Conservation (phyloP, 2,888 invertebrate genomes). For the Macrophya annulata region DNA sequence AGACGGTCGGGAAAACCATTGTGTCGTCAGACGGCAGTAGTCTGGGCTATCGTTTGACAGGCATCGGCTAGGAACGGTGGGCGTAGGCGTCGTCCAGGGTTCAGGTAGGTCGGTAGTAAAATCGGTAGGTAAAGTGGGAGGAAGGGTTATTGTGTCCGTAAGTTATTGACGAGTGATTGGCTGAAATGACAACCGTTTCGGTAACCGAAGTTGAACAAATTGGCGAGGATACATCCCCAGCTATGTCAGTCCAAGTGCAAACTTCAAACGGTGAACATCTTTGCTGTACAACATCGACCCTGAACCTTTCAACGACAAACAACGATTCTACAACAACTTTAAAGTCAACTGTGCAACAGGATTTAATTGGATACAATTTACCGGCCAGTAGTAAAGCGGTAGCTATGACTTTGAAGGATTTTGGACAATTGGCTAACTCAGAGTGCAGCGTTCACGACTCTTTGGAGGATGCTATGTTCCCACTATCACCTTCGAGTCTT, state of each 20-base stretch:
- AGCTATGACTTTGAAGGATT: slow-evolving; percentile 60
- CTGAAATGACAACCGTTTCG: slow-evolving; percentile 53
- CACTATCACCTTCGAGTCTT: slow-evolving; percentile 63
- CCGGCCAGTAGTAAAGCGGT: slow-evolving; percentile 24
- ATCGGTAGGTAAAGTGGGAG: slow-evolving; percentile 32
- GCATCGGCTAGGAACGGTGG: slow-evolving; percentile 25
- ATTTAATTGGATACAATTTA: slow-evolving; percentile 23
- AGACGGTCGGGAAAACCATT: slow-evolving; percentile 37
- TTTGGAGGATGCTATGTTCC: slow-evolving; percentile 60
- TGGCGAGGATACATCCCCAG: slow-evolving; percentile 61
- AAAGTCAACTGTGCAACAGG: neutral
- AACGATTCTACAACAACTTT: neutral
- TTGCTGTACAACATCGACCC: neutral
- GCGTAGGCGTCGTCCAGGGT: slow-evolving; percentile 30
- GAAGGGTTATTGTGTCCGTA: slow-evolving; percentile 47
- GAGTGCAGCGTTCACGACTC: slow-evolving; percentile 54
- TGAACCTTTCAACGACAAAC: neutral
- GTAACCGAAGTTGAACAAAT: slow-evolving; percentile 64
- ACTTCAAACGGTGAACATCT: slow-evolving; percentile 60
- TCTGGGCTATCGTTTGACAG: slow-evolving; percentile 38
- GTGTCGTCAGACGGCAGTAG: slow-evolving; percentile 48
- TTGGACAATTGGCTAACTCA: slow-evolving; percentile 38
- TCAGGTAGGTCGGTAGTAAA: slow-evolving; percentile 34
- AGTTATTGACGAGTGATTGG: slow-evolving; percentile 48
- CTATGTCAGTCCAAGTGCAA: slow-evolving; percentile 64